Conservation (phyloP, 2,888 invertebrate species). For the Eupithecia dodoneata region DNA sequence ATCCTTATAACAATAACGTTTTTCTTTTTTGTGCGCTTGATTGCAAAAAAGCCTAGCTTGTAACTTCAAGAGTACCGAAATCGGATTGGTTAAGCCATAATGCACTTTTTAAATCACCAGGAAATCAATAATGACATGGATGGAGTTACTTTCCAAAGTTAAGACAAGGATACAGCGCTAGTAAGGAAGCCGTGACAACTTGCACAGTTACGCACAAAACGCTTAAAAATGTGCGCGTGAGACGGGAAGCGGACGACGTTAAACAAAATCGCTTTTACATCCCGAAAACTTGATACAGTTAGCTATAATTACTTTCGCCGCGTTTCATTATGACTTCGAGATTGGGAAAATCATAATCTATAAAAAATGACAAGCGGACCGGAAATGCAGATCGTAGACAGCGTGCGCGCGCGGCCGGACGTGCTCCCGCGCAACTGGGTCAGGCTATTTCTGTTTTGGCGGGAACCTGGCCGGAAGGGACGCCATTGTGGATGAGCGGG, state of each 20-base stretch:
- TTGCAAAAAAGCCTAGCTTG: not conserved
- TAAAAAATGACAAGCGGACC: conserved; percentile 80
- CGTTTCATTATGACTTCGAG: conserved; percentile 54
- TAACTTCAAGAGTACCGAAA: conserved; percentile 11
- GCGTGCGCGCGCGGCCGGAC: conserved; percentile 69
- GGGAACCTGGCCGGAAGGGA: conserved; percentile 83
- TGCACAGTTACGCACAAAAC: conserved; percentile 38
- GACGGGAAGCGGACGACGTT: conserved; percentile 44
- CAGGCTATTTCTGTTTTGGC: conserved; percentile 84
- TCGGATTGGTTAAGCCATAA: not conserved
- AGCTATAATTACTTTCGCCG: conserved; percentile 55
- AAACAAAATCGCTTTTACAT: conserved; percentile 43
- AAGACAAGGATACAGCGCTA: conserved; percentile 38
- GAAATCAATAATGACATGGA: conserved; percentile 33
- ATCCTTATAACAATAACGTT: conserved; percentile 24
- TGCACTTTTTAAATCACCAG: conserved; percentile 26
- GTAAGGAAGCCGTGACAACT: conserved; percentile 39
- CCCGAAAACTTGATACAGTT: conserved; percentile 45
- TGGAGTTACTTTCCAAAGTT: conserved; percentile 22
- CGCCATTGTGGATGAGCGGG: conserved; percentile 82
- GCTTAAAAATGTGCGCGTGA: conserved; percentile 35
- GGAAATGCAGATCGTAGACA: conserved; percentile 80
- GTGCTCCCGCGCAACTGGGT: conserved; percentile 79
- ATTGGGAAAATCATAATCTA: conserved; percentile 73
- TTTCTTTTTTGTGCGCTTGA: conserved; percentile 5